These are phyloP conservation scores for Sebastes iracundus DNA, from an alignment of 2,797 vertebrate species.

Conservation along the genomic window DNA sequence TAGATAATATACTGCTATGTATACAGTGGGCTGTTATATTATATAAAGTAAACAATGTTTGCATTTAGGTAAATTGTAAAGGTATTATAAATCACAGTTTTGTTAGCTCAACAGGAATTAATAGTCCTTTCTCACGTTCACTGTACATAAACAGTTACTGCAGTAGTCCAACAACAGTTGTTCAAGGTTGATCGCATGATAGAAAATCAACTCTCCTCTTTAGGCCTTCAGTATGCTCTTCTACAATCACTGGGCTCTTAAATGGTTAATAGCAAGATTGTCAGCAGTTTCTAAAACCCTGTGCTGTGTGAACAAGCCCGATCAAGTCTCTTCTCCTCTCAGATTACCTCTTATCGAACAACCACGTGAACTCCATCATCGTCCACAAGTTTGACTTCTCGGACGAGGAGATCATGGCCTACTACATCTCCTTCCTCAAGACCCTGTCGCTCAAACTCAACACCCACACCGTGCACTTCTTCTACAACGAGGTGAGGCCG, in stretches of 20 bases:
- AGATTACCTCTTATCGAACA: constrained; percentile 98
- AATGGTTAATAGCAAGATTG: background rate
- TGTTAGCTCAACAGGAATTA: background rate
- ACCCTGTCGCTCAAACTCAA: constrained; percentile 98
- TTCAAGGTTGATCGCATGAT: background rate
- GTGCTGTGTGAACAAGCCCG: background rate
- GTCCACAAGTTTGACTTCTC: constrained; percentile 99
- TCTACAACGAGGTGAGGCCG: constrained; percentile 96
- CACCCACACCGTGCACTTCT: constrained; percentile 98
- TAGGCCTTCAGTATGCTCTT: background rate
- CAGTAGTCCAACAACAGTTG: background rate
- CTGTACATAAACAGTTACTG: background rate
- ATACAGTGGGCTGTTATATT: background rate
- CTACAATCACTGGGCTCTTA: background rate
- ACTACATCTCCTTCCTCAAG: constrained; percentile 99
- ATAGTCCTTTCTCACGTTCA: background rate
- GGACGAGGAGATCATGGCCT: constrained; percentile 99
- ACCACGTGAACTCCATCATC: constrained; percentile 99
- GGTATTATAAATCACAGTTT: background rate
- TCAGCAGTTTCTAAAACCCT: background rate
- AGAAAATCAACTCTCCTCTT: background rate
- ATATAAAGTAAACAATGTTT: background rate
- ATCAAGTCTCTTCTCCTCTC: constrained; percentile 23
- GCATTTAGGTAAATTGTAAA: background rate
- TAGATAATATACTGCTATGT: background rate